phyloP scores from a whole-genome alignment of 2,797 vertebrate genomes.

The Phataginus tetradactyla region DNA sequence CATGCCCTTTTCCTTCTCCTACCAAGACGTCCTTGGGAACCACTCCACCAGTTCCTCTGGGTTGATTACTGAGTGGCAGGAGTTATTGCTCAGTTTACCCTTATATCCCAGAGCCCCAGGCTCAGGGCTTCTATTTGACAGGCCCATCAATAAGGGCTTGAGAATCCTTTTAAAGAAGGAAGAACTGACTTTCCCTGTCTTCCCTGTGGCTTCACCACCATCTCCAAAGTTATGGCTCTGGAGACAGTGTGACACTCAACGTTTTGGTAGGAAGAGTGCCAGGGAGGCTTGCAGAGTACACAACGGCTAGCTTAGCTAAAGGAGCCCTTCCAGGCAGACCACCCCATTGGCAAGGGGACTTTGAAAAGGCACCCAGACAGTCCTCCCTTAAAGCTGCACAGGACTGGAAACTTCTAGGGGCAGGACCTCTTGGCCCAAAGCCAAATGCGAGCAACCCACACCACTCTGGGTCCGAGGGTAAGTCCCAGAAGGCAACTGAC shows the following conservation, averaged over 20 bases:
- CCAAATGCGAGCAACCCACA: background rate
- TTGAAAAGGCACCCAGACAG: background rate
- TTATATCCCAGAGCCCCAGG: background rate
- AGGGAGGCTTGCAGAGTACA: fast-evolving
- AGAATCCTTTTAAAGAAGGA: background rate
- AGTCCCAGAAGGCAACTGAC: background rate
- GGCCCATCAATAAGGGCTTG: background rate
- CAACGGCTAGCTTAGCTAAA: fast-evolving
- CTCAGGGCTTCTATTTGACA: background rate
- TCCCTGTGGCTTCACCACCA: background rate
- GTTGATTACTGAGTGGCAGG: background rate
- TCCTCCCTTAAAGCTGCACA: background rate
- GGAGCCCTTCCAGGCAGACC: background rate
- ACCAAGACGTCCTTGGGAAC: background rate
- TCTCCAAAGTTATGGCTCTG: background rate
- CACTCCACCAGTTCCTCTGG: background rate
- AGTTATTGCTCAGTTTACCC: background rate
- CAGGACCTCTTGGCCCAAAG: background rate
- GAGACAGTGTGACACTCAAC: background rate
- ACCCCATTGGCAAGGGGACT: background rate
- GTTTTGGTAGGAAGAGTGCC: background rate
- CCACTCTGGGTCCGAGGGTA: fast-evolving
- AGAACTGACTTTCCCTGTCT: background rate
- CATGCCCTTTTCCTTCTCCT: background rate
- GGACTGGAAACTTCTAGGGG: fast-evolving